These are phyloP conservation scores for Cantharis rufa DNA, from an alignment of 2,888 invertebrate genomes.

Conservation along the genomic window DNA sequence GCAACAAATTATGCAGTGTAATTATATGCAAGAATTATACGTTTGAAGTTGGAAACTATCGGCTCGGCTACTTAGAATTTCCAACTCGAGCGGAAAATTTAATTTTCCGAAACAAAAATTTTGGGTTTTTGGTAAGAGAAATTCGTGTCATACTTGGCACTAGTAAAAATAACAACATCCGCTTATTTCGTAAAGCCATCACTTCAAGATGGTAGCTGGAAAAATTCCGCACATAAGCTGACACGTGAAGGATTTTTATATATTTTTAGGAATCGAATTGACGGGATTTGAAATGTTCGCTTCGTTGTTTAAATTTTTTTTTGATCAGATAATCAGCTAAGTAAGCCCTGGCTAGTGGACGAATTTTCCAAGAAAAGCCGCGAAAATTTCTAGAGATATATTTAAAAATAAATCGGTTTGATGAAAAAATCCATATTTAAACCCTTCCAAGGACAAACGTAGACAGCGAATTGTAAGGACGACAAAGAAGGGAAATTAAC, in stretches of 20 bases:
- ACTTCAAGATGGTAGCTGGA: background rate
- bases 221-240: background rate
- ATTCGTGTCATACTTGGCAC: background rate
- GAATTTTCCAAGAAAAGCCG: background rate
- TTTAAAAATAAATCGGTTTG: background rate
- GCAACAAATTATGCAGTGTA: slow-evolving; percentile 11
- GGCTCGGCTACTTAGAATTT: background rate
- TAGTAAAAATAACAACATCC: background rate
- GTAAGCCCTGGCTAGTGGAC: background rate
- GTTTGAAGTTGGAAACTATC: background rate
- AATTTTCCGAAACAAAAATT: background rate
- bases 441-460: slow-evolving; percentile 5
- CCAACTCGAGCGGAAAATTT: background rate
- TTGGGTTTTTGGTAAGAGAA: background rate
- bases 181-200: background rate
- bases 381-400: background rate
- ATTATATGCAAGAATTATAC: slow-evolving; percentile 20
- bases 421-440: background rate
- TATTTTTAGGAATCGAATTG: background rate
- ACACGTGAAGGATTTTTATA: background rate
- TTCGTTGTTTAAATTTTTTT: background rate
- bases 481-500: slow-evolving; percentile 33
- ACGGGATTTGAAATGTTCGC: background rate
- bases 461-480: slow-evolving; percentile 22
- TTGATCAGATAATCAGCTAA: background rate